Evolutionary conservation across 1,140 invertebrate genomes (phyloP), one percentile per base, ranked within the genome.

Genomic region (Stegodyphus mimosarum): DNA sequence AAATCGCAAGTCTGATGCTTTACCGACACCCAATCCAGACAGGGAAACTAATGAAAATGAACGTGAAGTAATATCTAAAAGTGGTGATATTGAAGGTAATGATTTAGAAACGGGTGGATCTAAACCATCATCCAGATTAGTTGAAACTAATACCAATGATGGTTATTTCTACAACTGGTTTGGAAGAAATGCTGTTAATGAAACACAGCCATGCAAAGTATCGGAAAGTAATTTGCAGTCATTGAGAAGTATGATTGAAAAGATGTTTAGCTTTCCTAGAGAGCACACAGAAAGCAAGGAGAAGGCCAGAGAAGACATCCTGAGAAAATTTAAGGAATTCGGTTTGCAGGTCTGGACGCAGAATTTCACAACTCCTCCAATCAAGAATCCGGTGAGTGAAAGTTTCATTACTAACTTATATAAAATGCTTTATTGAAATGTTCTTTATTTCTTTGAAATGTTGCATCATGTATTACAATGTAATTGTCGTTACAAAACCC

Each of bases 351-450:
- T 86, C 7, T 86, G 83, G 83, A 86, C 83, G 5, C 83, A 86
- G 67, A 86, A 86, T 66, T 86, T 86, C 50, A 71, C 83, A 49
- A 78, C 83, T 18, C 83, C 87, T n/a, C 80, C 87, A 9, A 87
- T 88, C 81, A 87, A 87, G 49, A 86, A 83, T 76, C 69, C 69
- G 15, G 76, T 80, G 71, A 80, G 87, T 74, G 33, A 55, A 11
- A 3, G 15, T 80, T 66, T n/a, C 13, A 17, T 63, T 72, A 52
- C 7, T 7, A 15, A 7, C 64, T 33, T 33, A 33, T 33, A 33
- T 33, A 33, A 33, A 33, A 33, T 33, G 33, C 33, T 33, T 33
- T 33, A 33, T 33, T 33, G 33, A 1, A 33, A 33, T 33, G 33
- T 33, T 33, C 33, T 33, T 33, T 33, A 33, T 33, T 33, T 33